Conservation (phyloP, 1,140 invertebrate species). For the Diploscapter pachys region DNA sequence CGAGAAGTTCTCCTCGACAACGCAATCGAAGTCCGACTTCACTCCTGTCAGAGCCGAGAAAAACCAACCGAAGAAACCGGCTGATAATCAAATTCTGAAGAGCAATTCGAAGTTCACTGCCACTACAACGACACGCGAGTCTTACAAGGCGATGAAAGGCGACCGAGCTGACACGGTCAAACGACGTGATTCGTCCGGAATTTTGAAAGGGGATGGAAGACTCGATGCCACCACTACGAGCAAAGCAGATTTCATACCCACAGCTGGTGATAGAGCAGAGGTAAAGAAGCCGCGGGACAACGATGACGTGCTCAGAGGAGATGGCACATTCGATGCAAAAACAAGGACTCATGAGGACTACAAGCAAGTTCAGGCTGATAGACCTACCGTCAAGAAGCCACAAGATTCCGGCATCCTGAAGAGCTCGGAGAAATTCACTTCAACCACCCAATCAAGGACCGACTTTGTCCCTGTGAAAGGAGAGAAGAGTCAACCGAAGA, state of each 20-base stretch:
- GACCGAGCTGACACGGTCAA: too few species aligned
- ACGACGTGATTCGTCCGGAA: too few species aligned
- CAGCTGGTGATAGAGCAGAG: not conserved
- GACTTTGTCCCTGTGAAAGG: not conserved
- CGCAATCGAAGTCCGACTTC: too few species aligned
- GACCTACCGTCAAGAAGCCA: not conserved
- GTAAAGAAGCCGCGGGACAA: constrained; percentile 5
- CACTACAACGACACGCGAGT: too few species aligned
- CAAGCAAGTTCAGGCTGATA: not conserved
- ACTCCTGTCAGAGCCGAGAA: too few species aligned
- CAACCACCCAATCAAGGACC: not conserved
- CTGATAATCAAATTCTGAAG: too few species aligned
- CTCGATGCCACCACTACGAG: too few species aligned
- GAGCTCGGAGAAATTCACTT: not conserved
- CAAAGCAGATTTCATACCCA: not conserved
- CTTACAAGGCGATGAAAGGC: too few species aligned
- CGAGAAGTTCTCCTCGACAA: too few species aligned
- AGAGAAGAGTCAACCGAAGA: not conserved
- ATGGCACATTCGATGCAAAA: constrained; percentile 5
- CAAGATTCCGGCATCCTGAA: not conserved
- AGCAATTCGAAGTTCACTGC: too few species aligned
- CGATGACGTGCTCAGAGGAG: constrained; percentile 1
- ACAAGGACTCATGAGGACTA: constrained; percentile 20
- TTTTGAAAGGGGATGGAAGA: too few species aligned
- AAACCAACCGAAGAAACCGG: too few species aligned